Percentiles rank a stretch among this genome's conserved stretches.
phyloP scores from a whole-genome alignment of 2,113 vertebrate species.

The Thamnophis sirtalis region DNA sequence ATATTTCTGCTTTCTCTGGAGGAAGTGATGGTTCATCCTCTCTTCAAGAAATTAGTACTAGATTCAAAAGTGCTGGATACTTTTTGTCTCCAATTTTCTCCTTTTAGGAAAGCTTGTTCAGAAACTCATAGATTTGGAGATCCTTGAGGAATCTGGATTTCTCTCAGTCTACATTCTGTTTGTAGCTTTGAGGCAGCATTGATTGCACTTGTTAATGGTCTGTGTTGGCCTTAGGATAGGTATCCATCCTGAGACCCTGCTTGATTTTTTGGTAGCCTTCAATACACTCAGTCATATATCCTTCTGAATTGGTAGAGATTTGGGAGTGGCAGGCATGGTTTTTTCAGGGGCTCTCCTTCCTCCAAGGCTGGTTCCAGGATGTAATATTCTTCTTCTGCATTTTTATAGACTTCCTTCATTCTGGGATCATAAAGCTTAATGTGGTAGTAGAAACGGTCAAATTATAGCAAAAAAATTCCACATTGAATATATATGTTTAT shows the following conservation, averaged over 20 bases:
- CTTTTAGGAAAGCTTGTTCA: neutral
- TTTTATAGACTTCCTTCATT: neutral
- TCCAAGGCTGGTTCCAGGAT: neutral
- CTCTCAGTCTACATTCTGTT: neutral
- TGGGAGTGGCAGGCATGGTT: neutral
- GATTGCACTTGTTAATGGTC: neutral
- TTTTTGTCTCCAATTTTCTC: neutral
- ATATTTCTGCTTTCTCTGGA: neutral
- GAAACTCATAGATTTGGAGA: neutral
- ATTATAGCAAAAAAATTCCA: neutral
- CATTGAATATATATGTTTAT: neutral
- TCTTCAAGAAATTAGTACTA: neutral
- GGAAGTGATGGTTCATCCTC: neutral
- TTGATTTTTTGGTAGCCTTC: neutral
- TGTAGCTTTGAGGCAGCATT: neutral
- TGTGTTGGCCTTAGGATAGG: neutral
- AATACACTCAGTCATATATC: neutral
- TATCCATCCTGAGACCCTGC: neutral
- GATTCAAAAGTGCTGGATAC: neutral
- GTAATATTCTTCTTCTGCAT: neutral
- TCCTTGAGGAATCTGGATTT: neutral
- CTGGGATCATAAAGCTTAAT: neutral
- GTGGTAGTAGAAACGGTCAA: neutral
- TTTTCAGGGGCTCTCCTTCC: neutral
- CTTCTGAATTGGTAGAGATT: neutral